phyloP scores from a whole-genome alignment of 2,888 invertebrate species.

The Noctua fimbriata region DNA sequence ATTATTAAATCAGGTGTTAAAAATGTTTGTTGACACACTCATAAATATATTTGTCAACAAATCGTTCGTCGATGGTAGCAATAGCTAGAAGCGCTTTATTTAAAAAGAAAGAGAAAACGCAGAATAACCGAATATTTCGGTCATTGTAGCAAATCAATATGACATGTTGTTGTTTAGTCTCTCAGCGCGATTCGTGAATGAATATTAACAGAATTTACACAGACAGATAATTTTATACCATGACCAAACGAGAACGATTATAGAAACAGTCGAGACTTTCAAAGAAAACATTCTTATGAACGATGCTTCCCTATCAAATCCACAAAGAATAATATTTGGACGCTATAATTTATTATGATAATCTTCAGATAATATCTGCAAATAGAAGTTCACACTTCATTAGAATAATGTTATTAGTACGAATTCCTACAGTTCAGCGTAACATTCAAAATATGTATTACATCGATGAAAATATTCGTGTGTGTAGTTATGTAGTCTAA shows the following conservation, averaged over 20 bases:
- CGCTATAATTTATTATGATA: constrained; percentile 38
- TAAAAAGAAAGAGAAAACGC: constrained; percentile 13
- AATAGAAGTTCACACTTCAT: constrained; percentile 24
- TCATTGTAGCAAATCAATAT: constrained; percentile 51
- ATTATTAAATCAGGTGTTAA: constrained; percentile 19
- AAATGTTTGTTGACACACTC: constrained; percentile 32
- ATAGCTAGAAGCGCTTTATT: constrained; percentile 1
- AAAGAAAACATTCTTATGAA: constrained; percentile 46
- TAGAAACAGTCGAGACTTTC: constrained; percentile 40
- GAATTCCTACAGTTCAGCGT: constrained; percentile 10
- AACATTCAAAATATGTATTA: constrained; percentile 1
- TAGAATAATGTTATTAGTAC: constrained; percentile 5
- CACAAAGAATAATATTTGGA: constrained; percentile 29
- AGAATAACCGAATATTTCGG: constrained; percentile 5
- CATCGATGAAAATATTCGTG: background rate
- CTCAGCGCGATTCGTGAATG: constrained; percentile 39
- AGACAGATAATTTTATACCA: constrained; percentile 48
- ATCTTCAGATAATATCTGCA: constrained; percentile 22
- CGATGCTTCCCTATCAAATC: constrained; percentile 32
- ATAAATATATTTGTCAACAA: constrained; percentile 39
- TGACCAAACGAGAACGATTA: constrained; percentile 51
- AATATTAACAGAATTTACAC: constrained; percentile 55
- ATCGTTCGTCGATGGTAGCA: constrained; percentile 6
- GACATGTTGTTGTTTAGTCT: constrained; percentile 57
- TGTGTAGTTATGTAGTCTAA: background rate